A percentile compares a stretch with the other conserved stretches of the same genome.
Evolutionary conservation across 2,113 vertebrate genomes (phyloP).

Genomic region (Theristicus caerulescens): DNA sequence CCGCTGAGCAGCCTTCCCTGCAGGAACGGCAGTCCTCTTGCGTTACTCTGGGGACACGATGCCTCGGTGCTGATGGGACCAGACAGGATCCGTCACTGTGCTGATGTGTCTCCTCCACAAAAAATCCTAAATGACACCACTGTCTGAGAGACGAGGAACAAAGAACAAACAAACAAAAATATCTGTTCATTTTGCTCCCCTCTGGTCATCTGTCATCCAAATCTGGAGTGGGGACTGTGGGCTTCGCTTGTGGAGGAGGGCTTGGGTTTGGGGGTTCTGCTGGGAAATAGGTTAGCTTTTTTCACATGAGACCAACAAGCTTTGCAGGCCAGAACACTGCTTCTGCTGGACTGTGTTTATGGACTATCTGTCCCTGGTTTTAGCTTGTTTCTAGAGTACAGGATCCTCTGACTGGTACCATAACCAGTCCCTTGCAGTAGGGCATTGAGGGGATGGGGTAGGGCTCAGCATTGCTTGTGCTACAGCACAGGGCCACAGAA

Average conservation of each 20-base stretch:
- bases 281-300: not conserved
- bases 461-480: not conserved
- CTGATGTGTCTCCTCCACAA: slow-evolving; percentile 50
- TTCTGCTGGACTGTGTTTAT: not conserved
- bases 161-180: slow-evolving; percentile 40
- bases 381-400: not conserved
- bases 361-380: not conserved
- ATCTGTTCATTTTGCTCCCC: not conserved
- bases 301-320: not conserved
- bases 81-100: slow-evolving; percentile 62
- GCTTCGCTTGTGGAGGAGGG: not conserved
- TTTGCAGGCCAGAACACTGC: not conserved
- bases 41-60: not conserved
- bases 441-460: not conserved
- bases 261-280: not conserved
- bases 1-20: slow-evolving; percentile 43
- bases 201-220: not conserved
- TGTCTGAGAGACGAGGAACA: not conserved
- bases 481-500: not conserved
- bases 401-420: not conserved
- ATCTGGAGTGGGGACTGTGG: not conserved
- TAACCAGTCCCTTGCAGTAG: not conserved
- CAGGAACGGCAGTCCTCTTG: slow-evolving; percentile 38
- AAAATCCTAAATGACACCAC: slow-evolving; percentile 50
- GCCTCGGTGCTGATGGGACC: slow-evolving; percentile 53